Percentiles rank a stretch among this genome's conserved stretches.
Evolutionary conservation across 2,113 vertebrate species (phyloP).

Genomic region (Lampris megalopsis): DNA sequence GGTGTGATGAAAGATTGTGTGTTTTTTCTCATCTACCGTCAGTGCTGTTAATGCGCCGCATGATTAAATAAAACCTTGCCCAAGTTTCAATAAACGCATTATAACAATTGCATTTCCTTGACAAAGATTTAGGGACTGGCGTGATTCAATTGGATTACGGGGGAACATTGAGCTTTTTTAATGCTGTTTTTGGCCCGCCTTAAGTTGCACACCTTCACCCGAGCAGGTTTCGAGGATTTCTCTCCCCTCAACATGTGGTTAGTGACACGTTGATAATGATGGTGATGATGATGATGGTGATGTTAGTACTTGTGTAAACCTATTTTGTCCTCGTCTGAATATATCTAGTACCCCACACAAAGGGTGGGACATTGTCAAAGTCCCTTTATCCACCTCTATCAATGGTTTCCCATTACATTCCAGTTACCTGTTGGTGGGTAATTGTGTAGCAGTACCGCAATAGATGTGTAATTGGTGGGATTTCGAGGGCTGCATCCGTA

Average conservation of each 20-base stretch:
- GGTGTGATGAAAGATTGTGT: constrained; percentile 86
- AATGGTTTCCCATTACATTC: neutral
- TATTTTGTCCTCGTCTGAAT: constrained; percentile 26
- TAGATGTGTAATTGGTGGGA: too few species aligned
- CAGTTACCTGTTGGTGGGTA: neutral
- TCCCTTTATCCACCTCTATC: neutral
- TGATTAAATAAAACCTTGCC: constrained; percentile 87
- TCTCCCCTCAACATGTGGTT: constrained; percentile 75
- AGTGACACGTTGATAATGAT: constrained; percentile 63
- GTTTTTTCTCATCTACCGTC: constrained; percentile 85
- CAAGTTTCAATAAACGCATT: constrained; percentile 88
- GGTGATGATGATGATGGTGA: constrained; percentile 18
- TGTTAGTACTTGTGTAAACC: constrained; percentile 15
- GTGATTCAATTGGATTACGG: constrained; percentile 87
- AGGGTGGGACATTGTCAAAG: neutral
- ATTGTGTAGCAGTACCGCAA: too few species aligned
- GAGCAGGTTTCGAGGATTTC: constrained; percentile 77
- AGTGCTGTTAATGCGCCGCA: constrained; percentile 79
- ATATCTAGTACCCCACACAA: neutral
- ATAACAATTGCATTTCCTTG: constrained; percentile 86
- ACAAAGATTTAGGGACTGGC: constrained; percentile 88
- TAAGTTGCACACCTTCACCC: constrained; percentile 78
- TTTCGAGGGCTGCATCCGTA: too few species aligned
- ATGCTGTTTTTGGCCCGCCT: constrained; percentile 78
- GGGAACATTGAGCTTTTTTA: constrained; percentile 84